A percentile compares a stretch with the other conserved stretches of the same genome.
Evolutionary conservation across 2,888 invertebrate species (phyloP).

Genomic region (Cheilosia soror): DNA sequence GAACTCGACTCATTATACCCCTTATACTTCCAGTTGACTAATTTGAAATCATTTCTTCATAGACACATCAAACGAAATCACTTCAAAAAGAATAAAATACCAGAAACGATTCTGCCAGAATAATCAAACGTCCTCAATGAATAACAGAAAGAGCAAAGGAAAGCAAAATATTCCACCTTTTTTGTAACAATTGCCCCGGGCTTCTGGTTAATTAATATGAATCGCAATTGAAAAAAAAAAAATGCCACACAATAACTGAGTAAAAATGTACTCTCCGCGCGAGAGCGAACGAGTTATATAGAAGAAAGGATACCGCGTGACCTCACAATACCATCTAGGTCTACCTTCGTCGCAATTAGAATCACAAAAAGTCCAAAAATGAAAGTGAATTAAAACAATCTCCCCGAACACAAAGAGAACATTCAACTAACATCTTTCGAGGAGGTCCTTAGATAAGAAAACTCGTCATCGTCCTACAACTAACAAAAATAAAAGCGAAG

Average conservation of each 20-base stretch:
- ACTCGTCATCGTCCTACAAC: conserved; percentile 19
- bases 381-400: conserved; percentile 58
- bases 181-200: conserved; percentile 37
- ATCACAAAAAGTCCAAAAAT: conserved; percentile 46
- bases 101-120: conserved; percentile 25
- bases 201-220: conserved; percentile 47
- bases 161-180: conserved; percentile 39
- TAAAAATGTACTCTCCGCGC: not conserved
- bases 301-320: not conserved
- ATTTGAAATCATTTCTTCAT: not conserved
- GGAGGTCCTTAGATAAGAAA: conserved; percentile 36
- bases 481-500: not conserved
- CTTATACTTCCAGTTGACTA: conserved; percentile 5
- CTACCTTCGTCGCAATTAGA: conserved; percentile 38
- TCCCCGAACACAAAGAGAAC: conserved; percentile 7
- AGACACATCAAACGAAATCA: conserved; percentile 33
- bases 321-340: not conserved
- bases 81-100: conserved; percentile 1
- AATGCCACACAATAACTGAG: not conserved
- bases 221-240: conserved; percentile 27
- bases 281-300: not conserved
- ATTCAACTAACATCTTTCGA: conserved; percentile 9
- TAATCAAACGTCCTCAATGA: conserved; percentile 52
- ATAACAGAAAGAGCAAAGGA: conserved; percentile 23
- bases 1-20: not conserved